phyloP scores from a whole-genome alignment of 1,140 invertebrate species.

The Euwallacea similis region DNA sequence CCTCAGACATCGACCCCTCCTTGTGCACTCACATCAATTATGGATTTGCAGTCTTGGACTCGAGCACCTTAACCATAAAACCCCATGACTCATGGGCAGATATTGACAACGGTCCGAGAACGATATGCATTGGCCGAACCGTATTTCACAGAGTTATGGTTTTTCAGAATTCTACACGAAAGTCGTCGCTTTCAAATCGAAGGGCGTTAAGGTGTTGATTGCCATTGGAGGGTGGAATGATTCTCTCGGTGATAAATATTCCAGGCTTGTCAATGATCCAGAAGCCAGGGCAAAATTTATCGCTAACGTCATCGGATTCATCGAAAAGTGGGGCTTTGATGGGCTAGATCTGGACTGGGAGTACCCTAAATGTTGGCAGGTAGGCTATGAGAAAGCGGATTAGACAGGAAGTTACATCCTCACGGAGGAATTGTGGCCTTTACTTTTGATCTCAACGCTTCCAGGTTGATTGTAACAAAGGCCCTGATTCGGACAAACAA shows the following conservation, averaged over 20 bases:
- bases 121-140: conserved; percentile 11
- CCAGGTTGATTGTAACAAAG: conserved; percentile 40
- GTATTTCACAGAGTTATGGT: conserved; percentile 6
- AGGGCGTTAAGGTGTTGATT: conserved; percentile 68
- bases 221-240: conserved; percentile 75
- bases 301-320: conserved; percentile 61
- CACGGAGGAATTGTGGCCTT: neutral
- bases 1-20: conserved; percentile 65
- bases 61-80: conserved; percentile 58
- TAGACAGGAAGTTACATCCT: neutral
- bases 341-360: conserved; percentile 75
- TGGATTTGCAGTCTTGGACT: conserved; percentile 69
- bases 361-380: conserved; percentile 72
- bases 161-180: conserved; percentile 64
- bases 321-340: conserved; percentile 68
- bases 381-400: conserved; percentile 39
- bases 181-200: conserved; percentile 53
- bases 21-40: conserved; percentile 77
- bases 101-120: conserved; percentile 61
- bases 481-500: conserved; percentile 55
- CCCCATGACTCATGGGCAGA: conserved; percentile 68
- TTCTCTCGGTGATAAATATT: conserved; percentile 67
- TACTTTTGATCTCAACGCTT: neutral
- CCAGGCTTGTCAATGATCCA: conserved; percentile 60
- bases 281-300: conserved; percentile 62